Conservation (phyloP, 2,888 invertebrate genomes). For the Plusia festucae region DNA sequence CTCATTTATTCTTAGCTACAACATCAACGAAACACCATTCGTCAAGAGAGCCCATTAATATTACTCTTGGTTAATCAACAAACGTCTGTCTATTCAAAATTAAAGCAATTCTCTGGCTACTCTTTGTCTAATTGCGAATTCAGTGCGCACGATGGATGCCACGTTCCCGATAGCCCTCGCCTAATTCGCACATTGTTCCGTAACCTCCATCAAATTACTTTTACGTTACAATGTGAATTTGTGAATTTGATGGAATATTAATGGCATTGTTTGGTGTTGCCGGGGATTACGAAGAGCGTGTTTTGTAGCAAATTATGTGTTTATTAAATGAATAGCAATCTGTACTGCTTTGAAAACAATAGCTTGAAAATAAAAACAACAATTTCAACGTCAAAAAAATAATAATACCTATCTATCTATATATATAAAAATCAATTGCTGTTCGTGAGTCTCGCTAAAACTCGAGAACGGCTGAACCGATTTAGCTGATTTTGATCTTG, state of each 20-base stretch:
- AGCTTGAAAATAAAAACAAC: too few relatives aligned
- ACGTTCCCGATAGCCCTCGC: slow-evolving; percentile 50
- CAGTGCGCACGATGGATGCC: slow-evolving; percentile 48
- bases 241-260: slow-evolving; percentile 27
- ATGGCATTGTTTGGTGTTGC: slow-evolving; percentile 23
- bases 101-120: slow-evolving; percentile 49
- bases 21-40: neutral
- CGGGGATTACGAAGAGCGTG: neutral
- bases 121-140: slow-evolving; percentile 55
- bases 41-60: slow-evolving; percentile 43
- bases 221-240: slow-evolving; percentile 38
- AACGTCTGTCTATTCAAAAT: slow-evolving; percentile 53
- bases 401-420: too few relatives aligned
- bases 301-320: neutral
- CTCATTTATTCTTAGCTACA: neutral
- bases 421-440: too few relatives aligned
- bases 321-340: neutral
- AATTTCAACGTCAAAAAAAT: too few relatives aligned
- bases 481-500: too few relatives aligned
- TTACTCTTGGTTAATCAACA: slow-evolving; percentile 49
- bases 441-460: too few relatives aligned
- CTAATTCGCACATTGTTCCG: slow-evolving; percentile 56
- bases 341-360: too few relatives aligned
- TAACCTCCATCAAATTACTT: slow-evolving; percentile 35
- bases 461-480: too few relatives aligned